Evolutionary conservation across 2,888 invertebrate species (phyloP).

Genomic region (Leucania comma): DNA sequence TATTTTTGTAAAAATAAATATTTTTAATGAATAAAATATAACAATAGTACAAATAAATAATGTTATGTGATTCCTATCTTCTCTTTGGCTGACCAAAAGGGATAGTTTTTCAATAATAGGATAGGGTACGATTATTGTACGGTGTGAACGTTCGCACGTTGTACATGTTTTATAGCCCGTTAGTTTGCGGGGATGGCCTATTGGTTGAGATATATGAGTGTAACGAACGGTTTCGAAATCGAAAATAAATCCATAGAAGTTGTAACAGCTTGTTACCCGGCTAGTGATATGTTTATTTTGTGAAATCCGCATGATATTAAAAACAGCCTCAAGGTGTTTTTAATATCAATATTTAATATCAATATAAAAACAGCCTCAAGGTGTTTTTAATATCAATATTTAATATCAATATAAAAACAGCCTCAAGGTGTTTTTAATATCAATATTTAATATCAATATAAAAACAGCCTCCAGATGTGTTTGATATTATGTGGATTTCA

Average conservation of each 20-base stretch:
- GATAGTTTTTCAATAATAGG: constrained; percentile 6
- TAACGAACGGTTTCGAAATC: constrained; percentile 34
- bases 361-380: no score
- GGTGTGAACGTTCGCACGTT: constrained; percentile 30
- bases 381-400: no score
- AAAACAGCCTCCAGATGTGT: no score
- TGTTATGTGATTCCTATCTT: neutral
- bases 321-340: no score
- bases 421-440: no score
- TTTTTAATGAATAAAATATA: neutral
- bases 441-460: no score
- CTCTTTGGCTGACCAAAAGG: constrained; percentile 1
- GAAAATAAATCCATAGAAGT: constrained; percentile 43
- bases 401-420: no score
- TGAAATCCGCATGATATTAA: no score
- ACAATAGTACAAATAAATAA: no score
- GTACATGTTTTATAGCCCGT: constrained; percentile 46
- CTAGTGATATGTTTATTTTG: constrained; percentile 9
- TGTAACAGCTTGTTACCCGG: neutral
- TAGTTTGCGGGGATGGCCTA: constrained; percentile 42
- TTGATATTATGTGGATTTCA: no score
- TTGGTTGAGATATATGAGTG: constrained; percentile 42
- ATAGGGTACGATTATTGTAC: constrained; percentile 12
- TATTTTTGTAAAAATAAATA: neutral
- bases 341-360: no score